Evolutionary conservation across 2,113 vertebrate species (phyloP).

Genomic region (Ochotona curzoniae): DNA sequence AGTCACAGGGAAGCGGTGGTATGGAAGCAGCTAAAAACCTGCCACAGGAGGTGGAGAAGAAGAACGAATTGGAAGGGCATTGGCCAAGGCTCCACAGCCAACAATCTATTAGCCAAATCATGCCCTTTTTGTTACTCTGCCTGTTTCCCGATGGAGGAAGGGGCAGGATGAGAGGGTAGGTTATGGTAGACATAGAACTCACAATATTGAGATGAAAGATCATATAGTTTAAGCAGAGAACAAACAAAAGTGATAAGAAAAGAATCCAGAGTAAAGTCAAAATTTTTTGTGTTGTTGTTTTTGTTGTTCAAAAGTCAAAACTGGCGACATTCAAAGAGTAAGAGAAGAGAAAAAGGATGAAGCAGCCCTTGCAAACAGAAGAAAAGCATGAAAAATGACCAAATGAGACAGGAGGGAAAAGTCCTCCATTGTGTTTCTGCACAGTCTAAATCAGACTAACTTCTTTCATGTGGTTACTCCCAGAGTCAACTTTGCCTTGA

Average conservation of each 20-base stretch:
- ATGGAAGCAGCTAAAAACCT: neutral
- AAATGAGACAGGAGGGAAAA: constrained; percentile 50
- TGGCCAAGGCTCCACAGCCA: neutral
- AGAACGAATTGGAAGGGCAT: neutral
- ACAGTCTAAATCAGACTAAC: constrained; percentile 69
- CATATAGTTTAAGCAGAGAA: neutral
- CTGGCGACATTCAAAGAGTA: constrained; percentile 46
- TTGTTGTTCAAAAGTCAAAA: constrained; percentile 6
- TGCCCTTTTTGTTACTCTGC: neutral
- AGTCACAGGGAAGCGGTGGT: neutral
- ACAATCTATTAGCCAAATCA: neutral
- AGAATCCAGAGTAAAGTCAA: neutral
- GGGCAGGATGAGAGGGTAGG: neutral
- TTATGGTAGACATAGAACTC: neutral
- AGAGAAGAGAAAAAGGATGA: neutral
- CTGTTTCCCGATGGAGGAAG: neutral
- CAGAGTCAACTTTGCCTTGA: constrained; percentile 56
- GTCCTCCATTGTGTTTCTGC: neutral
- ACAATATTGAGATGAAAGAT: neutral
- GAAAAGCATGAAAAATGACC: constrained; percentile 66
- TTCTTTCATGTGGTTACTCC: constrained; percentile 49
- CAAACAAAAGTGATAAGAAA: constrained; percentile 10
- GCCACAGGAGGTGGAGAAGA: neutral
- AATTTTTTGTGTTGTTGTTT: neutral
- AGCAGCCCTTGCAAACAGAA: neutral